phyloP scores from a whole-genome alignment of 35 echinoderm and acorn worm genomes.

The Ophiothrix spiculata region DNA sequence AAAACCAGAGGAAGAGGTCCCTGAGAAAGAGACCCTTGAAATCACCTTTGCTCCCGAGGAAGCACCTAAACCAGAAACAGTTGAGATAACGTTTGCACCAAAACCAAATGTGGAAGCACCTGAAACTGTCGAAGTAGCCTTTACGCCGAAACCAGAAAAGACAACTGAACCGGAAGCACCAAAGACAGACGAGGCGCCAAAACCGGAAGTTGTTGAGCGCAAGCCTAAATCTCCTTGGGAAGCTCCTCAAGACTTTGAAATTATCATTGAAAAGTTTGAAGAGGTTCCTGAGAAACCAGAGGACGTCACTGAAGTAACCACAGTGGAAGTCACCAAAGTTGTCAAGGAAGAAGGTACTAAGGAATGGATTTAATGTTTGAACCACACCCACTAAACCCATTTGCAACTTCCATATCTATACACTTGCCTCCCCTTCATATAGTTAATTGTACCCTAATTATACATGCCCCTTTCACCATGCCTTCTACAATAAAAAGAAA shows the following conservation, averaged over 20 bases:
- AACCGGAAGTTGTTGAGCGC: not conserved
- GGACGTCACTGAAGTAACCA: not conserved
- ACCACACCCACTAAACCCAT: not conserved
- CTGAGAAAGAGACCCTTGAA: not conserved
- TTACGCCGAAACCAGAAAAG: not conserved
- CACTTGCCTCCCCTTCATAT: not conserved
- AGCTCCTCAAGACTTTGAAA: not conserved
- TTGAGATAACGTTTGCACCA: not conserved
- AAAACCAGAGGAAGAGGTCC: not conserved
- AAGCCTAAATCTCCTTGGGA: not conserved
- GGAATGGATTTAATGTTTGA: not conserved
- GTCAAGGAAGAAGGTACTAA: not conserved
- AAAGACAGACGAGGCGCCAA: not conserved
- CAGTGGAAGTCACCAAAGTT: not conserved
- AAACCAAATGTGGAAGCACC: not conserved
- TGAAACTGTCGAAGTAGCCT: not conserved
- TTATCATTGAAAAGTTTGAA: constrained; percentile 15
- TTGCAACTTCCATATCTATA: not conserved
- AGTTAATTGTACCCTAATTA: not conserved
- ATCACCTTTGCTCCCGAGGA: not conserved
- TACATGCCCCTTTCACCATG: not conserved
- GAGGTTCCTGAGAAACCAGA: too few species aligned
- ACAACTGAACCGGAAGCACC: too few species aligned
- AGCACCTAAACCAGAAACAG: not conserved
- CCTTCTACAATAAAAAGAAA: not conserved